Evolutionary conservation across 2,113 vertebrate species (phyloP), one percentile per base, ranked within the genome.

Genomic region (Periophthalmodon schlosseri): DNA sequence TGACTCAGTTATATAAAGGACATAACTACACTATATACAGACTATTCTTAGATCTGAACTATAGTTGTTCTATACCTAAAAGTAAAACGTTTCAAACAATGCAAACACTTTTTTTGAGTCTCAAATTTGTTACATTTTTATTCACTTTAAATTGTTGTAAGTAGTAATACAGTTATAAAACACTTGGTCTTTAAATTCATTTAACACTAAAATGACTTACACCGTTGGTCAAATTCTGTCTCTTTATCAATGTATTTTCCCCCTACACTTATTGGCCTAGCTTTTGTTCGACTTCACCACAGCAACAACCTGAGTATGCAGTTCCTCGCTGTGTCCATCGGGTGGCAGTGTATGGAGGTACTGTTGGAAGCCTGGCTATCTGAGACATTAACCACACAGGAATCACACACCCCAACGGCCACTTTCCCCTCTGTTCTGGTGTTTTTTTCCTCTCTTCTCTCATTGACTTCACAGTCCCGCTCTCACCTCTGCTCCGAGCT

Each of bases 301-400:
- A 68, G 82, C 67, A 75, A 75, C 74, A 64, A 60, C 71, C 15
- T 10, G 8, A 50, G 47, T 63, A 69, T 93, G 93, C 79, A 83
- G 54, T 81, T 86, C 18, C 61, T 8, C 70, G 46, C 34, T 20
- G 18, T 75, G 85, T 88, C 93, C 93, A 94, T 90, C 56, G 72
- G 94, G 89, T 93, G 94, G 94, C 94, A 92, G 85, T 86, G 69
- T 84, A 24, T 77, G 83, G 85, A 89, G 88, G 83, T 79, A 66
- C 60, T 75, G 72, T 79, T 78, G 75, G 12, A 78, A 87, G 77
- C 85, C 63, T 69, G 76, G 77, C 75, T 82, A 80, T 78, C 84
- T 80, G 84, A 83, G 81, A 86, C 82, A 69, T 73, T 78, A 88
- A 86, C 89, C 87, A 77, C 88, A 87, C 75, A 85, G 80, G 83